Conservation (phyloP, 1,140 invertebrate genomes). For the Leptopilina boulardi region DNA sequence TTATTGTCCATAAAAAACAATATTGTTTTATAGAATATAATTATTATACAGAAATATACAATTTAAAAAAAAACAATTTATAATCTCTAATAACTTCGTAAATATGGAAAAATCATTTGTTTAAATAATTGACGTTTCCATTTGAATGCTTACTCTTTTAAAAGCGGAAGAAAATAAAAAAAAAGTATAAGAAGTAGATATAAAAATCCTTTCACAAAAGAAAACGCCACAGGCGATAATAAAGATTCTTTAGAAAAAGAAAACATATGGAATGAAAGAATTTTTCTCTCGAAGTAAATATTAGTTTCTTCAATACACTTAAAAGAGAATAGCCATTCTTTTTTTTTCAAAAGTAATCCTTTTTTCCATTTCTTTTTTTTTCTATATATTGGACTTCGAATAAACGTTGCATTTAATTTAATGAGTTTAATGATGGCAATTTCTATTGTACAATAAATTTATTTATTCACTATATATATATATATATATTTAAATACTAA, state of each 20-base stretch:
- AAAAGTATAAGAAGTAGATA: not conserved
- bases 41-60: too few relatives aligned
- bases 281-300: slow-evolving; percentile 11
- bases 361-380: too few relatives aligned
- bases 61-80: too few relatives aligned
- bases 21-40: too few relatives aligned
- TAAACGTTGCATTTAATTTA: not conserved
- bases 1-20: too few relatives aligned
- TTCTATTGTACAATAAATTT: not conserved
- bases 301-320: not conserved
- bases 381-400: not conserved
- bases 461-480: not conserved
- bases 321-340: not conserved
- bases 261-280: not conserved
- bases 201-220: not conserved
- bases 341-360: not conserved
- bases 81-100: too few relatives aligned
- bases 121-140: too few relatives aligned
- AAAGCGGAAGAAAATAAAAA: not conserved
- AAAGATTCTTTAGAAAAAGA: not conserved
- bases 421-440: not conserved
- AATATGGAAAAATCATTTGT: too few relatives aligned
- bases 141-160: not conserved
- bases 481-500: not conserved
- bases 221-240: not conserved